phyloP scores from a whole-genome alignment of 2,888 invertebrate species.

The Spisula subtruncata region DNA sequence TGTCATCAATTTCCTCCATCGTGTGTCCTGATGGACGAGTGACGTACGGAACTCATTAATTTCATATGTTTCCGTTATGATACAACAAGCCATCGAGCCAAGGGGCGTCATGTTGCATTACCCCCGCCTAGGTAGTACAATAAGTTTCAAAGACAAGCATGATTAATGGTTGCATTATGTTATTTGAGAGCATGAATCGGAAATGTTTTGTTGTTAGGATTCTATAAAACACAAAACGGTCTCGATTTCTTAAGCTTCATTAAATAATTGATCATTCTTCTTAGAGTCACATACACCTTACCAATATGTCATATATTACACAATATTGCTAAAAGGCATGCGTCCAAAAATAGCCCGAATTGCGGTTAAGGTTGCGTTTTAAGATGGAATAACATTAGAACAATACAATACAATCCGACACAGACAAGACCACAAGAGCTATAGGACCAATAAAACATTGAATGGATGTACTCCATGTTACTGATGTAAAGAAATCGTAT shows the following conservation, averaged over 20 bases:
- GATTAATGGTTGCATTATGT: conserved; percentile 13
- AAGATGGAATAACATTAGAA: too few species aligned
- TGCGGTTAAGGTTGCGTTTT: too few species aligned
- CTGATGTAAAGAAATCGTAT: too few species aligned
- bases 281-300: too few species aligned
- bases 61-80: not conserved
- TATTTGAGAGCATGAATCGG: not conserved
- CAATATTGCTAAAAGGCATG: too few species aligned
- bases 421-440: too few species aligned
- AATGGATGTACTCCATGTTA: too few species aligned
- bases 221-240: not conserved
- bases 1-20: conserved; percentile 23
- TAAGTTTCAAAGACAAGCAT: not conserved
- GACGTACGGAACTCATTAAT: conserved; percentile 17
- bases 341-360: too few species aligned
- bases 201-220: not conserved
- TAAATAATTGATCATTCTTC: conserved; percentile 33
- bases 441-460: too few species aligned
- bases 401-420: too few species aligned
- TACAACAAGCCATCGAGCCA: not conserved
- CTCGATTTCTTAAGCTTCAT: conserved; percentile 25
- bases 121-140: not conserved
- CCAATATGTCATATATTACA: too few species aligned
- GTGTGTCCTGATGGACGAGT: not conserved
- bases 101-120: not conserved